A percentile compares a stretch with the other conserved stretches of the same genome.
Conservation (phyloP, 2,888 invertebrate genomes). For the Drosophila subquinaria region DNA sequence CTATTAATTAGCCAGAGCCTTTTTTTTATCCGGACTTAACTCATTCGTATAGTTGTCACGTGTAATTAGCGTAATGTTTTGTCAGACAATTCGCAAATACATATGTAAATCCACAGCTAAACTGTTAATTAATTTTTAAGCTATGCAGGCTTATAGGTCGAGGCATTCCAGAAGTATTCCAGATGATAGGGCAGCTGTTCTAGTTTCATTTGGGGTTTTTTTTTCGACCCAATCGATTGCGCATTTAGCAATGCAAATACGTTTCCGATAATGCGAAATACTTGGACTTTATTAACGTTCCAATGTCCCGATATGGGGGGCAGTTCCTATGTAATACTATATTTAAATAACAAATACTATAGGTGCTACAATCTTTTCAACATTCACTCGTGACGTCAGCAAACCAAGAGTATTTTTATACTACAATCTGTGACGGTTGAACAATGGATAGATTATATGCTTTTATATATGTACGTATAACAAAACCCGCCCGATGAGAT, state of each 20-base stretch:
- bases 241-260: conserved; percentile 51
- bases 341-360: conserved; percentile 38
- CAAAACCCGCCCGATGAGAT: conserved; percentile 5
- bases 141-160: conserved; percentile 21
- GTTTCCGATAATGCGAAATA: conserved; percentile 36
- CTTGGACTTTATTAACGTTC: conserved; percentile 47
- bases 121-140: conserved; percentile 44
- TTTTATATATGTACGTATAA: conserved; percentile 4
- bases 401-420: conserved; percentile 32
- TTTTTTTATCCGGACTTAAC: conserved; percentile 31
- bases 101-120: conserved; percentile 22
- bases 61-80: conserved; percentile 60
- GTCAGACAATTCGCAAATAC: conserved; percentile 27
- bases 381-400: conserved; percentile 33
- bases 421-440: conserved; percentile 4
- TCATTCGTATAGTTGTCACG: conserved; percentile 47
- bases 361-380: conserved; percentile 22
- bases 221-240: conserved; percentile 28
- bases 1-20: background rate
- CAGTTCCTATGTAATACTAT: conserved; percentile 42
- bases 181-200: conserved; percentile 12
- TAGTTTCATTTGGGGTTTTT: conserved; percentile 32
- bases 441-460: conserved; percentile 14
- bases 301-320: conserved; percentile 27
- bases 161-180: conserved; percentile 14